Evolutionary conservation across 2,888 invertebrate species (phyloP).

Genomic region (Ditylenchus weischeri): DNA sequence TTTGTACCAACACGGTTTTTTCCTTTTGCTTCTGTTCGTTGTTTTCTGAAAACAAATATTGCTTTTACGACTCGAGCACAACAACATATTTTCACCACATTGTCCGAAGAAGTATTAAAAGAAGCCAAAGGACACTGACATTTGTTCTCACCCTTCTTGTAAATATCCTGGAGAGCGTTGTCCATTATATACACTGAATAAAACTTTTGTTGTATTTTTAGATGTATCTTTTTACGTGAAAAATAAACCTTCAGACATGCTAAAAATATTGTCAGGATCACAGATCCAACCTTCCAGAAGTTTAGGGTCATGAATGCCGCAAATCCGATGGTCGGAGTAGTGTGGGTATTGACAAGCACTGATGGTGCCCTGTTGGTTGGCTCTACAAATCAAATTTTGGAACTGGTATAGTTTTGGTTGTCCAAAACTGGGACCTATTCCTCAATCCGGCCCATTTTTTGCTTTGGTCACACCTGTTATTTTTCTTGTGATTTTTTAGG

Average conservation of each 20-base stretch:
- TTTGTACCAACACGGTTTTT: conserved; percentile 36
- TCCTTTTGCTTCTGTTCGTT: background rate
- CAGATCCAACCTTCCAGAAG: conserved; percentile 33
- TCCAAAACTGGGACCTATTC: too few species aligned
- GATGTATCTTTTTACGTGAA: background rate
- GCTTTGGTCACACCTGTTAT: too few species aligned
- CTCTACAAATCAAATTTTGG: too few species aligned
- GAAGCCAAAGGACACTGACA: conserved; percentile 23
- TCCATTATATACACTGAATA: conserved; percentile 34
- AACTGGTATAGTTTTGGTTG: too few species aligned
- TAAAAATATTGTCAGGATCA: conserved; percentile 34
- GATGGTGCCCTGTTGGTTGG: too few species aligned
- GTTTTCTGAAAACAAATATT: too few species aligned
- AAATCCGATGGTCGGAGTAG: conserved; percentile 4
- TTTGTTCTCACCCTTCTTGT: conserved; percentile 23
- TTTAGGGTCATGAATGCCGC: conserved; percentile 9
- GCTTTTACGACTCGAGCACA: background rate
- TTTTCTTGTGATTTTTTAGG: too few species aligned
- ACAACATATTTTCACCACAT: background rate
- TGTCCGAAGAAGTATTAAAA: conserved; percentile 12
- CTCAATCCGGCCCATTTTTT: too few species aligned
- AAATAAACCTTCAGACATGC: conserved; percentile 35
- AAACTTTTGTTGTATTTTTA: background rate
- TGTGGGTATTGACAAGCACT: conserved; percentile 9
- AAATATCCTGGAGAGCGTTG: conserved; percentile 27